Conservation (phyloP, 2,888 invertebrate genomes). For the Rotaria macrura region DNA sequence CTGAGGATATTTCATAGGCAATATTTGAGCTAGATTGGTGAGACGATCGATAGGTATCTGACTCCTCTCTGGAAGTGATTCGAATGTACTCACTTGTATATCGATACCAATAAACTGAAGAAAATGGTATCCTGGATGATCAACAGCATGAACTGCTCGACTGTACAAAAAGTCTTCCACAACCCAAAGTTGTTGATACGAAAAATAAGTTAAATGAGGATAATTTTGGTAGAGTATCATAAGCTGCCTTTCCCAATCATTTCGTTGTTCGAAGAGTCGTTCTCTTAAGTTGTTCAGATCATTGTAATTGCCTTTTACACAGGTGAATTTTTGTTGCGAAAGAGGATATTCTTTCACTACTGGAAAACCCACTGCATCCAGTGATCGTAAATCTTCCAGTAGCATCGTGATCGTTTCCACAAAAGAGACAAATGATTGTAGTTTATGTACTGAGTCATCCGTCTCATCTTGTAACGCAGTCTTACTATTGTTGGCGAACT, state of each 20-base stretch:
- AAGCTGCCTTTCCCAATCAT: neutral
- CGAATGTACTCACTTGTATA: neutral
- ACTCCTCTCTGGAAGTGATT: neutral
- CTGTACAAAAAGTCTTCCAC: neutral
- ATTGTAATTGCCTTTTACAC: neutral
- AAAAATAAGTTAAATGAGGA: constrained; percentile 11
- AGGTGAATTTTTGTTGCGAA: neutral
- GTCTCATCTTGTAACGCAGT: neutral
- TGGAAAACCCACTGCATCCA: neutral
- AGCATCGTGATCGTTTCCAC: neutral
- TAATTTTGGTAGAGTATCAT: neutral
- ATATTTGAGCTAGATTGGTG: neutral
- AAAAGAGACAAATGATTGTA: neutral
- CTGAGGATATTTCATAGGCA: neutral
- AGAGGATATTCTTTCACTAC: neutral
- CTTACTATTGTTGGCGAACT: neutral
- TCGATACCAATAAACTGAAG: neutral
- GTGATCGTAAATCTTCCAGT: neutral
- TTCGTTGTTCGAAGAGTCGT: neutral
- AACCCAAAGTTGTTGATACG: neutral
- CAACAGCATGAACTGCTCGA: neutral
- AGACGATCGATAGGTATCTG: neutral
- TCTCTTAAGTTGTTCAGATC: neutral
- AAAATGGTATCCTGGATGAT: neutral
- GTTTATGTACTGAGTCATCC: too few species aligned